Conservation (phyloP, 2,797 vertebrate species). For the Cercopithecus hamlyni region DNA sequence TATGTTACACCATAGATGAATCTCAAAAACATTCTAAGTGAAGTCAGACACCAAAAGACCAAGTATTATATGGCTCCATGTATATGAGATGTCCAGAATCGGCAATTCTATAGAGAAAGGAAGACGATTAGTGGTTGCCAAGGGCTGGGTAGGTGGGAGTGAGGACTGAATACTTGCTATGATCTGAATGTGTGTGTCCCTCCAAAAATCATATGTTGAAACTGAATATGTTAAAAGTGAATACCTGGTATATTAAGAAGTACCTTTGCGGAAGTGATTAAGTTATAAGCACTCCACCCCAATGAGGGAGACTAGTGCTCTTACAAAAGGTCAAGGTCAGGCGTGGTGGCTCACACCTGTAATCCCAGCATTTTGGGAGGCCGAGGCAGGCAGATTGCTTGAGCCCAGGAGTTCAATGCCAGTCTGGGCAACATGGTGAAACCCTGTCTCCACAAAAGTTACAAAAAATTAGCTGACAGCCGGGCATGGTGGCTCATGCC, state of each 20-base stretch:
- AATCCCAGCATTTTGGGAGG: too few species aligned
- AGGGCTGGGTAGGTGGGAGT: not conserved
- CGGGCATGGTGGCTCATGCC: too few species aligned
- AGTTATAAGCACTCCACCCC: not conserved
- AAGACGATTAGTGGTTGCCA: not conserved
- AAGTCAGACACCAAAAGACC: not conserved
- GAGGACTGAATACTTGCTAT: not conserved
- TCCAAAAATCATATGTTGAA: not conserved
- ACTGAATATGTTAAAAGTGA: not conserved
- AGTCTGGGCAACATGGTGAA: too few species aligned
- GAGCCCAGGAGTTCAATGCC: too few species aligned
- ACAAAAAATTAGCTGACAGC: too few species aligned
- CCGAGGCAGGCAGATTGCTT: too few species aligned
- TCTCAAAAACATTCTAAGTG: not conserved
- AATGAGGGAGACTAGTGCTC: not conserved
- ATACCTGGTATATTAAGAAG: not conserved
- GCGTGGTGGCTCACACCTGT: not conserved
- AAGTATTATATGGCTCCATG: not conserved
- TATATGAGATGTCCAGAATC: not conserved
- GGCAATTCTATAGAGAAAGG: not conserved
- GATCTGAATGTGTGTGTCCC: not conserved
- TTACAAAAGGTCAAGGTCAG: not conserved
- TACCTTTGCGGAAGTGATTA: not conserved
- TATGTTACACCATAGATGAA: not conserved
- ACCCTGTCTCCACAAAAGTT: too few species aligned